A percentile compares a stretch with the other conserved stretches of the same genome.
Evolutionary conservation across 1,140 invertebrate species (phyloP).

Genomic region (Pentalonia nigronervosa): DNA sequence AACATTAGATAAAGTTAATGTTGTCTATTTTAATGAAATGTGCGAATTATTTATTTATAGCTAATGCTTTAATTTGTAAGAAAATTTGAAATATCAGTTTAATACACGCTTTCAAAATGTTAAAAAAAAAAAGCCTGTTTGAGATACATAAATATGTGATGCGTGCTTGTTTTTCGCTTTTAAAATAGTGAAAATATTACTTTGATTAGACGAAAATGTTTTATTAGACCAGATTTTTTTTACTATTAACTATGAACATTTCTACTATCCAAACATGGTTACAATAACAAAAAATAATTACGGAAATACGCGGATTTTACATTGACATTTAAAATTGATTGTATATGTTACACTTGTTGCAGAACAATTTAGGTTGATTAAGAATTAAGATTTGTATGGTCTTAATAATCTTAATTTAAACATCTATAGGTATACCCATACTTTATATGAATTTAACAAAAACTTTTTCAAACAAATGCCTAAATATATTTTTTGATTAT

Average conservation of each 20-base stretch:
- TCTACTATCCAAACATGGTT: not conserved
- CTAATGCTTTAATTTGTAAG: too few relatives aligned
- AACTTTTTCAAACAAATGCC: not conserved
- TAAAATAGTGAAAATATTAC: not conserved
- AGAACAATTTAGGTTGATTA: not conserved
- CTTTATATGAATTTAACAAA: not conserved
- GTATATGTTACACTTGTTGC: not conserved
- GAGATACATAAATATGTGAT: not conserved
- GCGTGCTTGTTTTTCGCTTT: not conserved
- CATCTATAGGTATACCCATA: too few relatives aligned
- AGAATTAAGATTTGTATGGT: not conserved
- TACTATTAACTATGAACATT: not conserved
- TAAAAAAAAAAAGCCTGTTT: not conserved
- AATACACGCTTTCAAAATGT: not conserved
- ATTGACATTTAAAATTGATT: not conserved
- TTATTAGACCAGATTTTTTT: not conserved
- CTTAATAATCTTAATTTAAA: not conserved
- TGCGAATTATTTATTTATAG: too few relatives aligned
- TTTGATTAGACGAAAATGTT: not conserved
- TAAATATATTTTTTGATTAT: not conserved
- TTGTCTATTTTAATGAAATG: not conserved
- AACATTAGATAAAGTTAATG: not conserved
- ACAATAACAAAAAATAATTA: not conserved
- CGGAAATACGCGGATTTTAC: too few relatives aligned
- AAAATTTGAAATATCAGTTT: not conserved